Percentiles rank a stretch among this genome's conserved stretches.
These are phyloP conservation scores for Conus canariensis DNA, from an alignment of 2,888 invertebrate genomes.

Conservation along the genomic window DNA sequence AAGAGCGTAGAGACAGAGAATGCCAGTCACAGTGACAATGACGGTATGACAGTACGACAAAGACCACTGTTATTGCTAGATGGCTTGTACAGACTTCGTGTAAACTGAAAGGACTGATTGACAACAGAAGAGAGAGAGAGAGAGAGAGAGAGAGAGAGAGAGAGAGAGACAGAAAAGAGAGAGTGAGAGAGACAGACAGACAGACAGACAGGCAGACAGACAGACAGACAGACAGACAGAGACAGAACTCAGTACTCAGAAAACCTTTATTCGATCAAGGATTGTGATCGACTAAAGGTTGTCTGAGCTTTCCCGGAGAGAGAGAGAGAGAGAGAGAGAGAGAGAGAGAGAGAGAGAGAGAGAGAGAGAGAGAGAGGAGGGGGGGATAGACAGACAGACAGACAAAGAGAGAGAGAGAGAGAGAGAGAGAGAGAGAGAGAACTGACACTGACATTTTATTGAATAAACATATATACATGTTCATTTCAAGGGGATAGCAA, in stretches of 20 bases:
- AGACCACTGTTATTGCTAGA: no score
- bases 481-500: no score
- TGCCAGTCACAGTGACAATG: not conserved
- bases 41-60: no score
- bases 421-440: constrained; percentile 17
- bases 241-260: no score
- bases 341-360: not conserved
- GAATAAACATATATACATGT: no score
- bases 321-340: constrained; percentile 6
- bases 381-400: not conserved
- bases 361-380: not conserved
- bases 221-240: no score
- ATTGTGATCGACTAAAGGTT: no score
- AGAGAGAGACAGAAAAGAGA: not conserved
- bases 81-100: no score
- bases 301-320: no score
- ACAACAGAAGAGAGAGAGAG: not conserved
- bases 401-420: not conserved
- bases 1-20: not conserved
- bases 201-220: not conserved
- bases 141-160: not conserved
- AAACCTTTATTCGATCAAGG: no score
- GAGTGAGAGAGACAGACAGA: not conserved
- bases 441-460: no score
- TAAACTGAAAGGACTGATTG: no score